Conservation (phyloP, 2,113 vertebrate genomes). For the Misgurnus mizolepis region DNA sequence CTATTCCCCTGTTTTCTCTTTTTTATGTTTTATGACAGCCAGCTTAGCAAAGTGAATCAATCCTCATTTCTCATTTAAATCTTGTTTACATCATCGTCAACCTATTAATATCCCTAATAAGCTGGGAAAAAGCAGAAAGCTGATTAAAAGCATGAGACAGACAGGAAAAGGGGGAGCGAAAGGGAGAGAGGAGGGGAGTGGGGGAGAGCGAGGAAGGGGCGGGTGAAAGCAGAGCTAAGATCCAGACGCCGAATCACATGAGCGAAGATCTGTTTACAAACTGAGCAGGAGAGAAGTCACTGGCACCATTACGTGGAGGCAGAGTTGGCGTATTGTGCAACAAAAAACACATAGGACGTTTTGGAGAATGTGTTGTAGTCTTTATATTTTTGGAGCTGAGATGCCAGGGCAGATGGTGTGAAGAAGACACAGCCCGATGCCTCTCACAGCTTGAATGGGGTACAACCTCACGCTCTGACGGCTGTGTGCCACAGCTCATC, state of each 20-base stretch:
- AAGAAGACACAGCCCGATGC: conserved; percentile 55
- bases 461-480: conserved; percentile 41
- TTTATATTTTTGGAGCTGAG: conserved; percentile 6
- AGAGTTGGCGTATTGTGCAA: conserved; percentile 49
- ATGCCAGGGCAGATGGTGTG: conserved; percentile 52
- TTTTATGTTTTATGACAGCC: conserved; percentile 28
- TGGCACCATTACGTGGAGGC: conserved; percentile 52
- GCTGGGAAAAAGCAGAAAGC: conserved; percentile 61
- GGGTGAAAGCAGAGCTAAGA: conserved; percentile 69
- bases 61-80: conserved; percentile 40
- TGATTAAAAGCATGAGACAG: conserved; percentile 53
- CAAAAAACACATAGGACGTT: conserved; percentile 19
- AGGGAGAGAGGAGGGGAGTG: neutral
- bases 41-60: conserved; percentile 41
- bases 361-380: conserved; percentile 29
- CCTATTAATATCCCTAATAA: conserved; percentile 64
- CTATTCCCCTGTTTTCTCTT: conserved; percentile 3
- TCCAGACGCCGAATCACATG: conserved; percentile 76
- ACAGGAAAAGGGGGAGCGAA: conserved; percentile 33
- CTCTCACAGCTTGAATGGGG: conserved; percentile 54
- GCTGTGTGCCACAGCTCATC: conserved; percentile 60
- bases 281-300: conserved; percentile 61
- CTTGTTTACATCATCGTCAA: conserved; percentile 53
- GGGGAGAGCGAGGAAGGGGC: conserved; percentile 56
- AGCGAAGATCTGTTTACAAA: conserved; percentile 79